A percentile compares a stretch with the other conserved stretches of the same genome.
phyloP scores from a whole-genome alignment of 2,113 vertebrate genomes.

The Odobenus rosmarus region DNA sequence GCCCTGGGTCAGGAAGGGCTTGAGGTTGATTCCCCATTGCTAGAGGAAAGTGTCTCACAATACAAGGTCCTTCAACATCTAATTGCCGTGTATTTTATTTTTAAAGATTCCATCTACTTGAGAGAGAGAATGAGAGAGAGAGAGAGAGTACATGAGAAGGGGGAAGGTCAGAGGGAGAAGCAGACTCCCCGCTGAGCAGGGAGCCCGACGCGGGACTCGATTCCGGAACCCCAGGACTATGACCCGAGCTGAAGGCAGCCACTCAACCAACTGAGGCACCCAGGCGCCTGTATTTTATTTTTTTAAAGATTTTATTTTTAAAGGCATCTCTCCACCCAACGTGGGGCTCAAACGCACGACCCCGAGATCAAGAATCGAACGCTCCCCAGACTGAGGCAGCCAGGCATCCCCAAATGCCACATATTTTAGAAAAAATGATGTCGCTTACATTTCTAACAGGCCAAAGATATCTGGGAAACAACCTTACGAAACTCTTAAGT shows the following conservation, averaged over 20 bases:
- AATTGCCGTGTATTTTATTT: background rate
- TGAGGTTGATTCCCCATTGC: too few relatives aligned
- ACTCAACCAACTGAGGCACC: too few relatives aligned
- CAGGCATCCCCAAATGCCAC: background rate
- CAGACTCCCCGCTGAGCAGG: too few relatives aligned
- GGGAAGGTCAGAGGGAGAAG: too few relatives aligned
- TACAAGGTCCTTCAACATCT: background rate
- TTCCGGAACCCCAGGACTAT: too few relatives aligned
- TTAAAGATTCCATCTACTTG: background rate
- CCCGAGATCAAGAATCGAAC: background rate
- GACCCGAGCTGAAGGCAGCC: too few relatives aligned
- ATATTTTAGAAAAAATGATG: background rate
- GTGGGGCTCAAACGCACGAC: background rate
- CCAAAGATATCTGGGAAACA: background rate
- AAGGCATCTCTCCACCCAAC: background rate
- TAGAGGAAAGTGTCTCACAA: background rate
- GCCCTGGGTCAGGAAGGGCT: background rate
- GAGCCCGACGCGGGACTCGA: too few relatives aligned
- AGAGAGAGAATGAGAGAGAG: too few relatives aligned
- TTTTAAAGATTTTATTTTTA: background rate
- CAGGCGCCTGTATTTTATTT: background rate
- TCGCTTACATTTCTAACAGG: background rate
- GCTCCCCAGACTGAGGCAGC: background rate
- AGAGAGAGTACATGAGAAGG: too few relatives aligned
- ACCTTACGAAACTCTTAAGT: background rate